Percentiles rank a stretch among this genome's conserved stretches.
Evolutionary conservation across 2,888 invertebrate species (phyloP).

Genomic region (Aphrophora alni): DNA sequence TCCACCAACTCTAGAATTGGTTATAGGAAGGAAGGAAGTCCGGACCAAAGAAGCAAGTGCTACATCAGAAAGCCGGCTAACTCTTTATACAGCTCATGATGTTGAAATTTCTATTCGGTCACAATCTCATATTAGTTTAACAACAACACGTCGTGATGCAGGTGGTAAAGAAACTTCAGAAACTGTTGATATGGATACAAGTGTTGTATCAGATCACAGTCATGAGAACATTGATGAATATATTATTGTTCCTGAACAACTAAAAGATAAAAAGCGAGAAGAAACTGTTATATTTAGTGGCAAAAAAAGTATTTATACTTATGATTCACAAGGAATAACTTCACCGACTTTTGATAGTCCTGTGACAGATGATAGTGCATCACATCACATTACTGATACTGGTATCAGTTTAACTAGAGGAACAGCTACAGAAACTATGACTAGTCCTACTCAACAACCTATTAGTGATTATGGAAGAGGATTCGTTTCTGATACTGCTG

Average conservation of each 20-base stretch:
- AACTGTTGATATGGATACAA: slow-evolving; percentile 59
- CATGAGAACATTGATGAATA: slow-evolving; percentile 55
- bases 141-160: slow-evolving; percentile 58
- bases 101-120: slow-evolving; percentile 64
- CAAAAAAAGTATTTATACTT: slow-evolving; percentile 61
- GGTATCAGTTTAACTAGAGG: slow-evolving; percentile 63
- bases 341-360: slow-evolving; percentile 56
- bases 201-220: slow-evolving; percentile 58
- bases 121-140: slow-evolving; percentile 62
- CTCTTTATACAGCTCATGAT: slow-evolving; percentile 62
- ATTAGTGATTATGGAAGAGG: slow-evolving; percentile 53
- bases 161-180: slow-evolving; percentile 60
- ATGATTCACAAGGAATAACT: slow-evolving; percentile 57
- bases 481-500: slow-evolving; percentile 59
- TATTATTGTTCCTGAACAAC: slow-evolving; percentile 56
- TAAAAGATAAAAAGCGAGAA: slow-evolving; percentile 57
- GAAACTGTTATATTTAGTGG: slow-evolving; percentile 62
- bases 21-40: slow-evolving; percentile 63
- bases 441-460: slow-evolving; percentile 55
- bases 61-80: slow-evolving; percentile 62
- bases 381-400: slow-evolving; percentile 63
- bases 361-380: slow-evolving; percentile 60
- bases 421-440: slow-evolving; percentile 59
- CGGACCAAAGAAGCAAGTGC: slow-evolving; percentile 62
- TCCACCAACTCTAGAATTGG: slow-evolving; percentile 59